These are phyloP conservation scores for Cataglyphis hispanica DNA, from an alignment of 1,140 invertebrate genomes.

Conservation along the genomic window DNA sequence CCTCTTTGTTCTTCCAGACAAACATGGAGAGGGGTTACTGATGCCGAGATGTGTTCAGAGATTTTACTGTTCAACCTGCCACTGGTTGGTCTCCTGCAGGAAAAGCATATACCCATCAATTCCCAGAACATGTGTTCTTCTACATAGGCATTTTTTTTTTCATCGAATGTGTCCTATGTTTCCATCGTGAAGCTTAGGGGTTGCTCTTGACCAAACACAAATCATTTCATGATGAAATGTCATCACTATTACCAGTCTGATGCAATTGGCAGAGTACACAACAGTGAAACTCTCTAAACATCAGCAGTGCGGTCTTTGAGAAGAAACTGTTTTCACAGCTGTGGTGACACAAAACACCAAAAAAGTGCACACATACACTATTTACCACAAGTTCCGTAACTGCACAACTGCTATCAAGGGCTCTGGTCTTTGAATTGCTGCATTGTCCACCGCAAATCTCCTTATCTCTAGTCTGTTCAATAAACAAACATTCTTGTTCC, in stretches of 20 bases:
- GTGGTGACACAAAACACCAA: constrained; percentile 60
- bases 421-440: not conserved
- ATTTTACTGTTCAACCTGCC: constrained; percentile 86
- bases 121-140: constrained; percentile 82
- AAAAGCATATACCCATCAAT: constrained; percentile 88
- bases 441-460: constrained; percentile 21
- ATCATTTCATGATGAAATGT: constrained; percentile 1
- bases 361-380: constrained; percentile 54
- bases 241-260: constrained; percentile 33
- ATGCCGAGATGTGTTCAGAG: constrained; percentile 86
- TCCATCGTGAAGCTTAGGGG: constrained; percentile 23
- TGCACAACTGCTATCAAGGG: not conserved
- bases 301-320: not conserved
- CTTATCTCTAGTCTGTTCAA: not conserved
- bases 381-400: constrained; percentile 12
- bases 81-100: constrained; percentile 86
- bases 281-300: constrained; percentile 27
- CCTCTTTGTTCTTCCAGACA: constrained; percentile 86
- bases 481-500: not conserved
- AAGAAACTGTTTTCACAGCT: not conserved
- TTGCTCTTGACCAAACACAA: constrained; percentile 2
- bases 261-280: constrained; percentile 55
- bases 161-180: constrained; percentile 58
- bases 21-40: constrained; percentile 87
- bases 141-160: constrained; percentile 78